Evolutionary conservation across 1,140 invertebrate genomes (phyloP).

Genomic region (Tetragnatha versicolor): DNA sequence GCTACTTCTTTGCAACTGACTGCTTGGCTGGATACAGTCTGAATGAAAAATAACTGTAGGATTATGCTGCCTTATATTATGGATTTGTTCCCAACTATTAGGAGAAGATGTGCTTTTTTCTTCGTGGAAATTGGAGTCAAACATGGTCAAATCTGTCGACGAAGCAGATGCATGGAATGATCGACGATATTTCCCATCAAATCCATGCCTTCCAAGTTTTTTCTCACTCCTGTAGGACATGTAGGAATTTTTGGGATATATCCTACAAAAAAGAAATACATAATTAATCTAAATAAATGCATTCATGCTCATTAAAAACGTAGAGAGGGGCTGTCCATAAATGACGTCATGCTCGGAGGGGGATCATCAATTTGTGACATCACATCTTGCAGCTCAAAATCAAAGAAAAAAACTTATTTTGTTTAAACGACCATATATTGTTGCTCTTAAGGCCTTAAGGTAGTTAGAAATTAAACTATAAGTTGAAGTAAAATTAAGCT

Average conservation of each 20-base stretch:
- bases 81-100: slow-evolving; percentile 61
- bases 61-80: slow-evolving; percentile 61
- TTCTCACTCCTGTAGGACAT: slow-evolving; percentile 72
- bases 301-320: no score
- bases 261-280: slow-evolving; percentile 68
- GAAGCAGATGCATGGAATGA: slow-evolving; percentile 72
- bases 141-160: slow-evolving; percentile 35
- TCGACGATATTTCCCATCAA: slow-evolving; percentile 77
- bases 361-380: no score
- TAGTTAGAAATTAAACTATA: no score
- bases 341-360: no score
- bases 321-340: no score
- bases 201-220: slow-evolving; percentile 69
- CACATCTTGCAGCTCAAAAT: no score
- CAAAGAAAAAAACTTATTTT: no score
- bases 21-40: slow-evolving; percentile 17
- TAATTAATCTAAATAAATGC: slow-evolving; percentile 1
- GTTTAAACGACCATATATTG: no score
- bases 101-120: slow-evolving; percentile 33
- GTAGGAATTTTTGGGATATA: slow-evolving; percentile 81
- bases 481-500: no score
- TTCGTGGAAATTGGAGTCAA: slow-evolving; percentile 19
- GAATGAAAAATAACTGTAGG: slow-evolving; percentile 63
- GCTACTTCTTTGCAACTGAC: slow-evolving; percentile 32
- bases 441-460: no score